These are phyloP conservation scores for Drosophila ezoana DNA, from an alignment of 2,888 invertebrate genomes.

Conservation along the genomic window DNA sequence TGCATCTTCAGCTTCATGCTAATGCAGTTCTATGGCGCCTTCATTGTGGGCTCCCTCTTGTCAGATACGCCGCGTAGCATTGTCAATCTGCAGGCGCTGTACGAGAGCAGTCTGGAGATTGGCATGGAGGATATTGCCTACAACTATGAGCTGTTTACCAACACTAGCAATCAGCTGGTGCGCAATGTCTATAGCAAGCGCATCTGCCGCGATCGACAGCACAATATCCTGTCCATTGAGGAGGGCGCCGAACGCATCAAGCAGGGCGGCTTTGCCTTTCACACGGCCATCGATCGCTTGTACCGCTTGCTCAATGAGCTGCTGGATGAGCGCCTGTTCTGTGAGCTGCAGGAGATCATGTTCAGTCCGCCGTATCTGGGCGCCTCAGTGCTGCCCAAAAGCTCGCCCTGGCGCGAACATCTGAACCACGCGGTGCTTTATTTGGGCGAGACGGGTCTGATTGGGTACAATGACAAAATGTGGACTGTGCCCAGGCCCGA, in stretches of 20 bases:
- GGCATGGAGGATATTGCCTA: conserved; percentile 83
- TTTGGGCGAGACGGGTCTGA: conserved; percentile 70
- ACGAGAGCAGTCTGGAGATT: conserved; percentile 78
- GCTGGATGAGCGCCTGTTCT: conserved; percentile 71
- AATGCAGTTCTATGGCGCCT: conserved; percentile 83
- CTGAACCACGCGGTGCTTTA: conserved; percentile 68
- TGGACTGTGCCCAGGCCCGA: conserved; percentile 78
- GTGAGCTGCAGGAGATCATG: conserved; percentile 81
- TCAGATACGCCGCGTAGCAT: conserved; percentile 78
- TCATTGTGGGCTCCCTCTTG: conserved; percentile 82
- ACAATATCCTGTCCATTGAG: conserved; percentile 71
- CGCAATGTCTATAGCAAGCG: conserved; percentile 70
- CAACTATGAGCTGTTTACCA: conserved; percentile 75
- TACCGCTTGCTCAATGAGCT: conserved; percentile 68
- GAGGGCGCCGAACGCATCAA: conserved; percentile 72
- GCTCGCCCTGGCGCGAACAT: conserved; percentile 77
- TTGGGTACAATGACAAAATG: conserved; percentile 70
- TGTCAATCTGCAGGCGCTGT: conserved; percentile 71
- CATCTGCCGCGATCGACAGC: conserved; percentile 65
- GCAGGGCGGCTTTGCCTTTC: conserved; percentile 81
- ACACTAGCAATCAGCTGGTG: conserved; percentile 67
- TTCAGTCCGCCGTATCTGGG: conserved; percentile 65
- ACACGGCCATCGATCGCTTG: conserved; percentile 76
- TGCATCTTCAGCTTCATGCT: conserved; percentile 81
- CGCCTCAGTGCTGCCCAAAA: conserved; percentile 53